Evolutionary conservation across 2,888 invertebrate species (phyloP).

Genomic region (Stictocephala bisonia): DNA sequence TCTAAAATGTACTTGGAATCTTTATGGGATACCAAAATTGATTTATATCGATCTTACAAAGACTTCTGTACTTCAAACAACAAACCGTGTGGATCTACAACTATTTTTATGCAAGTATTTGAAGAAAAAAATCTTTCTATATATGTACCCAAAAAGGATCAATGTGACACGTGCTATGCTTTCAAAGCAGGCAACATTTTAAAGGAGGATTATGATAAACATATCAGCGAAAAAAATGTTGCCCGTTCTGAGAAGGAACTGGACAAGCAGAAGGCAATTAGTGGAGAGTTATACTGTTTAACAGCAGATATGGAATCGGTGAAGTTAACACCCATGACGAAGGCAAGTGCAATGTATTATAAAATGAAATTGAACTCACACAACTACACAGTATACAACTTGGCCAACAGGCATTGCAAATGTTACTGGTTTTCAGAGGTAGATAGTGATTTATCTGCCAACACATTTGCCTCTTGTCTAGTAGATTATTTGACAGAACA

Average conservation of each 20-base stretch:
- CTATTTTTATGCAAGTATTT: conserved; percentile 30
- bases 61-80: conserved; percentile 21
- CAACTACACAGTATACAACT: conserved; percentile 45
- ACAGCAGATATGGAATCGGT: conserved; percentile 40
- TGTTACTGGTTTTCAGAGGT: conserved; percentile 37
- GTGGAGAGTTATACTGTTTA: conserved; percentile 29
- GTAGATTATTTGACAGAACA: conserved; percentile 18
- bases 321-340: conserved; percentile 28
- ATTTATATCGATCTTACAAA: conserved; percentile 37
- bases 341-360: conserved; percentile 33
- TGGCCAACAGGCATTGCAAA: conserved; percentile 29
- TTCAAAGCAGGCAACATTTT: conserved; percentile 19
- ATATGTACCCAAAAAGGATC: conserved; percentile 50
- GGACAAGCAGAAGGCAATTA: conserved; percentile 40
- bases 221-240: conserved; percentile 24
- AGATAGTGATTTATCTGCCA: conserved; percentile 29
- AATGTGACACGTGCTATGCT: conserved; percentile 42
- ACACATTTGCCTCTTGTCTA: conserved; percentile 22
- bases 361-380: conserved; percentile 31
- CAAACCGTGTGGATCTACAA: conserved; percentile 16
- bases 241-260: conserved; percentile 22
- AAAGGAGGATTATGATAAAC: conserved; percentile 26
- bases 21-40: conserved; percentile 17
- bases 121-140: conserved; percentile 38
- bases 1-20: conserved; percentile 40